Base-by-base conservation (phyloP, 2,113 vertebrate species). In the Formicarius rufipectus region DNA sequence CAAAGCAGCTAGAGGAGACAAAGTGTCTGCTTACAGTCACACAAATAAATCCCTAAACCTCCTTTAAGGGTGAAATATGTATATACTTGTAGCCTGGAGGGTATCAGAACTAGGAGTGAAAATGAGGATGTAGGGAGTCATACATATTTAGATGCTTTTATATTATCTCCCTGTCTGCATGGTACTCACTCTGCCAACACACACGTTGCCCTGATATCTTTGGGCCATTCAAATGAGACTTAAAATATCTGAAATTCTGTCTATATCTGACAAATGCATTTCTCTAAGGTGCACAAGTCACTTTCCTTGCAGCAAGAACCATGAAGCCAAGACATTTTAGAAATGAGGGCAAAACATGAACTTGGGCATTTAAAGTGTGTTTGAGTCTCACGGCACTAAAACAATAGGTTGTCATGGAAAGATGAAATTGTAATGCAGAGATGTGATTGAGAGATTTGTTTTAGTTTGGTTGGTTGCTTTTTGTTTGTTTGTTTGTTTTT, bases 41-140 rank as follows among this genome's bases (percentile, higher is more conserved):
- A 50, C 53, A 81, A 84, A 91, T 62, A 55, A 84, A 81, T 63
- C 14, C 40, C 14, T 40, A 37, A 25, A 21, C 22, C 5, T 22
- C 14, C 40, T 86, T 69, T 71, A n/a, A 66, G 8, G 14, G 6
- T 62, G 17, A 77, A 88, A 77, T 86, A 35, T 25, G 17, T 66
- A 10, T 18, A 6, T 28, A 33, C 7, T 52, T 33, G 8, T 24
- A 81, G 23, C 28, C 45, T 71, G 56, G 14, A 53, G 17, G 14
- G 9, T 74, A 49, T 25, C 25, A 64, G 35, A 59, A 47, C 28
- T 39, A 63, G 45, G 27, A 88, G 23, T 30, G 64, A 49, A 87
- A 86, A 60, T 11, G 60, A 52, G 21, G 6, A 15, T 0, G 0
- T 14, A 37, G 20, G 22, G 16, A 63, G 2, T 75, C 66, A 50